Conservation (phyloP, 2,797 vertebrate genomes). For the Spinus olivaceus region DNA sequence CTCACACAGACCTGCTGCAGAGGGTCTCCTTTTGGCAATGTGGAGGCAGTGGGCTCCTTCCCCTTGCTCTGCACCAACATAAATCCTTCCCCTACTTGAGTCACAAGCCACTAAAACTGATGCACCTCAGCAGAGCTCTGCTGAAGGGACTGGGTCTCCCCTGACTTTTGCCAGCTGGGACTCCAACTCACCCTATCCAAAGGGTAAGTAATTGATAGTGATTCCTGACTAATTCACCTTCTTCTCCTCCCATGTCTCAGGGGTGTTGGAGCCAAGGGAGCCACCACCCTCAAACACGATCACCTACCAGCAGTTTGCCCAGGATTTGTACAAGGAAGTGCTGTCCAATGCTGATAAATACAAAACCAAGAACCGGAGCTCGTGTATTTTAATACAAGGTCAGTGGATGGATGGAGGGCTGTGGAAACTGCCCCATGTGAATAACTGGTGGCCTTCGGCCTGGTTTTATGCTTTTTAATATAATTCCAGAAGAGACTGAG, state of each 20-base stretch:
- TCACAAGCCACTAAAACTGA: too few relatives aligned
- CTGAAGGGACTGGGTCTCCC: neutral
- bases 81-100: too few relatives aligned
- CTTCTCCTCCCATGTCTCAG: neutral
- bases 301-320: slow-evolving; percentile 7
- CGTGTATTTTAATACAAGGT: neutral
- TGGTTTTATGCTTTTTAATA: neutral
- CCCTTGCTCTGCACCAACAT: neutral
- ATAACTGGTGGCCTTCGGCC: neutral
- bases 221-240: neutral
- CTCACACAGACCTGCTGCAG: neutral
- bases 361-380: neutral
- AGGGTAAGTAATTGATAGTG: neutral
- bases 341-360: neutral
- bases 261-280: fast-evolving
- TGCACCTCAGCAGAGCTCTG: too few relatives aligned
- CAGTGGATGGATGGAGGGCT: neutral
- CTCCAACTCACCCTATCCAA: neutral
- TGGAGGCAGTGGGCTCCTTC: neutral
- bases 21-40: neutral
- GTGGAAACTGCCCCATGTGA: neutral
- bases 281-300: neutral
- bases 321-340: neutral
- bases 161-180: neutral
- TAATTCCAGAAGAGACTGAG: neutral